A percentile compares a stretch with the other conserved stretches of the same genome.
Evolutionary conservation across 2,888 invertebrate species (phyloP).

Genomic region (Epinotia ramella): DNA sequence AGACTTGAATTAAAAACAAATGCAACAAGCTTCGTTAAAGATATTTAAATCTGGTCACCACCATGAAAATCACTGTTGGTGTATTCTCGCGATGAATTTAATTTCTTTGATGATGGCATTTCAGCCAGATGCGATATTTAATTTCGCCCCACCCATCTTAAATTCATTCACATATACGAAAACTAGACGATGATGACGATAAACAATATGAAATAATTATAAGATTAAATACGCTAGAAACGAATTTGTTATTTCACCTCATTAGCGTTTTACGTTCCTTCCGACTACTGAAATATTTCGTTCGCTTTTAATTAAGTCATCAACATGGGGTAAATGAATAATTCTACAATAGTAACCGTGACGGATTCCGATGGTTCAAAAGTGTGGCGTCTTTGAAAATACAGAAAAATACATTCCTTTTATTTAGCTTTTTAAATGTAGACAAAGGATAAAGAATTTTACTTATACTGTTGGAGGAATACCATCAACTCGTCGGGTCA

Average conservation of each 20-base stretch:
- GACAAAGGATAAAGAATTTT: no score
- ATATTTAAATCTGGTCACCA: not conserved
- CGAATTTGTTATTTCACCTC: not conserved
- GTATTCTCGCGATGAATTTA: not conserved
- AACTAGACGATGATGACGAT: not conserved
- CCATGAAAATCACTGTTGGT: not conserved
- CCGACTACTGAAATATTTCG: not conserved
- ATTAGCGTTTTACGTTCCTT: not conserved
- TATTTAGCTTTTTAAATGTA: no score
- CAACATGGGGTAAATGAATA: not conserved
- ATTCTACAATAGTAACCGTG: not conserved
- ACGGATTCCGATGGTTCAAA: not conserved
- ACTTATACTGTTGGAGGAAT: no score
- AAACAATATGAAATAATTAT: not conserved
- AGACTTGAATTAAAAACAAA: not conserved
- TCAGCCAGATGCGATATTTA: not conserved
- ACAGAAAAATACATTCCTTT: no score
- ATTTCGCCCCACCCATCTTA: not conserved
- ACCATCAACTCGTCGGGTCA: no score
- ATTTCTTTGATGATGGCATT: not conserved
- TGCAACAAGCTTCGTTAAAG: not conserved
- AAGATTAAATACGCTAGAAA: not conserved
- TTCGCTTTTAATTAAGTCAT: conserved; percentile 10
- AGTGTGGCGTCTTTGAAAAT: not conserved
- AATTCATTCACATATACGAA: not conserved